Evolutionary conservation across 2,113 vertebrate genomes (phyloP).

Genomic region (Brachyhypopomus occidentalis): DNA sequence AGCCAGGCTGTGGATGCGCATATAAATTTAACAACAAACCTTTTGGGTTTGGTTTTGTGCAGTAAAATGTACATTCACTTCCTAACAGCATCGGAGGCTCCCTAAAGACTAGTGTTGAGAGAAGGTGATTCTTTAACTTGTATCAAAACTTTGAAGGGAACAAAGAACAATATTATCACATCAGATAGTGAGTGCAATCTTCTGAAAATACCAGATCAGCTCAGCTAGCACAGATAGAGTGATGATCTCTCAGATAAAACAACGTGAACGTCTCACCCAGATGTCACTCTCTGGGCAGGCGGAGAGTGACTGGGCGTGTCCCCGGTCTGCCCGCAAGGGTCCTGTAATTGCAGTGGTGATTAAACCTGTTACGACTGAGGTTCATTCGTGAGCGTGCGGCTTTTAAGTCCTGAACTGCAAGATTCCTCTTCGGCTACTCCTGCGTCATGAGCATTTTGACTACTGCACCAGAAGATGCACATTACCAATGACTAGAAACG

Average conservation of each 20-base stretch:
- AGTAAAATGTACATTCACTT: no score
- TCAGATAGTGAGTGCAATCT: neutral
- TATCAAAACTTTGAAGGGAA: neutral
- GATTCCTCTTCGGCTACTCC: neutral
- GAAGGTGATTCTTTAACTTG: no score
- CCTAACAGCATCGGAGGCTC: no score
- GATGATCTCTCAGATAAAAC: neutral
- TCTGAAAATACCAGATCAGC: neutral
- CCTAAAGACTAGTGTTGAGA: no score
- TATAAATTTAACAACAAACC: neutral
- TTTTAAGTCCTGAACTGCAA: neutral
- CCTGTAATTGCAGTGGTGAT: constrained; percentile 13
- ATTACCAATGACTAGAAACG: neutral
- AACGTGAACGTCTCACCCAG: constrained; percentile 25
- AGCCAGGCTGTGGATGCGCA: neutral
- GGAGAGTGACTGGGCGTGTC: neutral
- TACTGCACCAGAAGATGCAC: neutral
- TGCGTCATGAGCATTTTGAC: neutral
- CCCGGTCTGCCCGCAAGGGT: neutral
- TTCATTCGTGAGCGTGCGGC: constrained; percentile 13
- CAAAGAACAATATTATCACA: neutral
- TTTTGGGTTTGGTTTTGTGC: no score
- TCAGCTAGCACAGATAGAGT: constrained; percentile 5
- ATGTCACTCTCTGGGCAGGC: constrained; percentile 19
- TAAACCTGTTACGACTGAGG: neutral